Base-by-base conservation (phyloP, 2,113 vertebrate genomes). In the Tringa solitaria region DNA sequence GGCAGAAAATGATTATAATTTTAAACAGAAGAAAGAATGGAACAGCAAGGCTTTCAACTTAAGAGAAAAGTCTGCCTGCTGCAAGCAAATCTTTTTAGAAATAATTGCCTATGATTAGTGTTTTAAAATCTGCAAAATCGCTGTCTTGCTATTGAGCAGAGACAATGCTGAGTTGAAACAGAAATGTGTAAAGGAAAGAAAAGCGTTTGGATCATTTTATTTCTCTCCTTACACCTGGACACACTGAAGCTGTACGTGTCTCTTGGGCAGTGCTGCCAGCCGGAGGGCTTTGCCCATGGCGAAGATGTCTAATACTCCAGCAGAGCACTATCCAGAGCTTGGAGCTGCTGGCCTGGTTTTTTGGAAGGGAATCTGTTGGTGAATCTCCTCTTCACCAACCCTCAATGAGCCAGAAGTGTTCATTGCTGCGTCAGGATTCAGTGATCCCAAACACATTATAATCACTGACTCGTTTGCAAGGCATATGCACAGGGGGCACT, bases 141-240 rank as follows among this genome's bases (percentile, higher is more conserved):
- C 91, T 82, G 57, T 67, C 93, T 93, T 87, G 85, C 80, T 93
- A 93, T 92, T 90, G 87, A 97, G 67, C 48, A 51, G 79, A 95
- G 63, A 97, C 79, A 95, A 95, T 92, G 89, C 64, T 59, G 67
- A 90, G 68, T 61, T 93, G 94, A 94, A 96, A 95, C 70, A 96
- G 91, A 95, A 96, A 90, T 83, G 75, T 37, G 46, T 87, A 92
- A 85, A 91, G n/a, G 69, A 48, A 96, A 95, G 51, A 87, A 91
- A 89, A 84, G 65, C 56, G 20, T 87, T 79, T 84, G 53, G 68
- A 93, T 78, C 1, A 13, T 63, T 96, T 90, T 90, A 65, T 92
- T 96, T 95, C 87, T 85, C 6, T 85, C 65, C 89, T 89, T 89
- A 95, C 91, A 89, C 86, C 85, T 96, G 93, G 73, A 12, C 83